phyloP scores from a whole-genome alignment of 2,113 vertebrate genomes.

The Mandrillus leucophaeus region DNA sequence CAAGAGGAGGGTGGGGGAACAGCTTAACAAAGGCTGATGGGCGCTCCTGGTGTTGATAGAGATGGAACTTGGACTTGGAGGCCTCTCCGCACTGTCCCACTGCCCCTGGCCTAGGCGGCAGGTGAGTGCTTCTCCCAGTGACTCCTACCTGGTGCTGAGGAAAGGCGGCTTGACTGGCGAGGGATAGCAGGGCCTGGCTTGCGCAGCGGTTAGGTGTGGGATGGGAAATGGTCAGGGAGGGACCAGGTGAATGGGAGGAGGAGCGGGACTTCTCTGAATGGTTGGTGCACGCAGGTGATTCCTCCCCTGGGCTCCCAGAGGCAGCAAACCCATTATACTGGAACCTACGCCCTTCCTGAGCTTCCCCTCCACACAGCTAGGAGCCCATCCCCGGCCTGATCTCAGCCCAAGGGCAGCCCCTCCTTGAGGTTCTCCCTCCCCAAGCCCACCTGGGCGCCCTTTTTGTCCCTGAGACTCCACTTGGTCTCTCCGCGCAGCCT shows the following conservation, averaged over 20 bases:
- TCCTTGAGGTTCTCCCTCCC: background rate
- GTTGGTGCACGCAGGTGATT: background rate
- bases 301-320: background rate
- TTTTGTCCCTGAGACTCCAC: background rate
- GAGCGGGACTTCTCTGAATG: background rate
- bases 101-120: slow-evolving; percentile 20
- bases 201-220: background rate
- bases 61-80: slow-evolving; percentile 68
- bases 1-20: slow-evolving; percentile 37
- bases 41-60: slow-evolving; percentile 63
- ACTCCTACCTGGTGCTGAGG: background rate
- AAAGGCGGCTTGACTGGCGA: background rate
- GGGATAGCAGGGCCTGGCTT: background rate
- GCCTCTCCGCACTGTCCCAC: slow-evolving; percentile 34
- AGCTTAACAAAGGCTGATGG: slow-evolving; percentile 57
- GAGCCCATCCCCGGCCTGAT: background rate
- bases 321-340: background rate
- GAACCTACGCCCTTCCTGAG: background rate
- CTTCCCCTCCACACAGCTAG: background rate
- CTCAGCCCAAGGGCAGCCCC: background rate
- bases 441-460: background rate
- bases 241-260: background rate
- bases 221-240: background rate
- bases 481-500: slow-evolving; percentile 37
- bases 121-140: slow-evolving; percentile 60